phyloP scores from a whole-genome alignment of 2,888 invertebrate species.

The Sphaerophoria rueppellii region DNA sequence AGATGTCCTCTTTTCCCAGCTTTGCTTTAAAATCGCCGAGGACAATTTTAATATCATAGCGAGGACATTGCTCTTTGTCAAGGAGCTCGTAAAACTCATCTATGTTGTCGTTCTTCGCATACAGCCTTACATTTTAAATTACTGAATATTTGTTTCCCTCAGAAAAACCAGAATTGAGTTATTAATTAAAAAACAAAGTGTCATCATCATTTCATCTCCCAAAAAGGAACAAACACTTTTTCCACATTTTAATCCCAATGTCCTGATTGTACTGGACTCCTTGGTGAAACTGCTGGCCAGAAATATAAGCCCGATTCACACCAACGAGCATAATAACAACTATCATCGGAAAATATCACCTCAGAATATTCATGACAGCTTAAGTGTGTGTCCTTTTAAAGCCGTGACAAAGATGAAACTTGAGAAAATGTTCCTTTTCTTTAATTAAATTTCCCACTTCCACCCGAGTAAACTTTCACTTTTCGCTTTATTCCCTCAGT shows the following conservation, averaged over 20 bases:
- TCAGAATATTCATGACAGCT: conserved; percentile 36
- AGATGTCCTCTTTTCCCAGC: too few relatives aligned
- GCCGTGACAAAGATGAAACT: conserved; percentile 45
- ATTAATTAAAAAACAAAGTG: conserved; percentile 11
- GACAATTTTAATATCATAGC: too few relatives aligned
- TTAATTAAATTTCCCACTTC: conserved; percentile 60
- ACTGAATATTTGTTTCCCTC: too few relatives aligned
- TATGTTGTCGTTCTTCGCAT: too few relatives aligned
- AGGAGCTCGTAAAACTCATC: too few relatives aligned
- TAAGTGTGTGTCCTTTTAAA: conserved; percentile 44
- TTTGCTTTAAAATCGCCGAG: too few relatives aligned
- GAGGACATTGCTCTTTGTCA: too few relatives aligned
- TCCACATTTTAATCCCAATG: background rate
- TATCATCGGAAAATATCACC: conserved; percentile 21
- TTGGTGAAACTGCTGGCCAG: conserved; percentile 3
- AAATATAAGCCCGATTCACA: conserved; percentile 4
- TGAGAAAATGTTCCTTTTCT: conserved; percentile 45
- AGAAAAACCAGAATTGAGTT: conserved; percentile 7
- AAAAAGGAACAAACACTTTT: background rate
- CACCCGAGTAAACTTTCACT: conserved; percentile 19
- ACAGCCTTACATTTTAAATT: too few relatives aligned
- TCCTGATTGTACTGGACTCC: background rate
- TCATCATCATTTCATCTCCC: background rate
- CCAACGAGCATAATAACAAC: too few relatives aligned
- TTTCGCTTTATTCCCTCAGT: background rate